phyloP scores from a whole-genome alignment of 2,797 vertebrate species.

The Eulemur rubriventer region DNA sequence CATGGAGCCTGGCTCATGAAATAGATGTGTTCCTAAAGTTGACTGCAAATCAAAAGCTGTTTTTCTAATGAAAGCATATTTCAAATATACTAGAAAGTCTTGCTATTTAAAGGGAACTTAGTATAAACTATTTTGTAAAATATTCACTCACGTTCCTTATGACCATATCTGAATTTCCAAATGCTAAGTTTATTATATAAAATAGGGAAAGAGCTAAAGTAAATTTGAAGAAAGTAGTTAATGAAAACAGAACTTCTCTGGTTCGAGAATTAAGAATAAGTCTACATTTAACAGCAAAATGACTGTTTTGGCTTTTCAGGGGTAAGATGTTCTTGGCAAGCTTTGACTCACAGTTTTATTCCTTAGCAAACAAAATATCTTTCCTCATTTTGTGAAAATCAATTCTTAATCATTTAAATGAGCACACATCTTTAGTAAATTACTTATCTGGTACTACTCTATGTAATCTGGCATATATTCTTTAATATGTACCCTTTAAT shows the following conservation, averaged over 20 bases:
- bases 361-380: neutral
- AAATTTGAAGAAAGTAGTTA: neutral
- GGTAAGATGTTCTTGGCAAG: neutral
- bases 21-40: neutral
- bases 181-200: constrained; percentile 7
- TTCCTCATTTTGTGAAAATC: neutral
- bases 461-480: neutral
- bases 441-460: neutral
- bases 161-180: constrained; percentile 37
- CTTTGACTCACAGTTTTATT: neutral
- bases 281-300: neutral
- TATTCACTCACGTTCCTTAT: neutral
- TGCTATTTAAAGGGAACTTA: neutral
- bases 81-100: neutral
- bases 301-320: neutral
- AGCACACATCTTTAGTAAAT: neutral
- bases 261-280: neutral
- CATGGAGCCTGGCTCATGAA: neutral
- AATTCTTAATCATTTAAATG: neutral
- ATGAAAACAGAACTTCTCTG: neutral
- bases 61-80: neutral
- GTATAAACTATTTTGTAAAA: neutral
- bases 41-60: neutral
- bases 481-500: neutral
- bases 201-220: neutral